Conservation (phyloP, 1,140 invertebrate genomes). For the Oedothorax gibbosus region DNA sequence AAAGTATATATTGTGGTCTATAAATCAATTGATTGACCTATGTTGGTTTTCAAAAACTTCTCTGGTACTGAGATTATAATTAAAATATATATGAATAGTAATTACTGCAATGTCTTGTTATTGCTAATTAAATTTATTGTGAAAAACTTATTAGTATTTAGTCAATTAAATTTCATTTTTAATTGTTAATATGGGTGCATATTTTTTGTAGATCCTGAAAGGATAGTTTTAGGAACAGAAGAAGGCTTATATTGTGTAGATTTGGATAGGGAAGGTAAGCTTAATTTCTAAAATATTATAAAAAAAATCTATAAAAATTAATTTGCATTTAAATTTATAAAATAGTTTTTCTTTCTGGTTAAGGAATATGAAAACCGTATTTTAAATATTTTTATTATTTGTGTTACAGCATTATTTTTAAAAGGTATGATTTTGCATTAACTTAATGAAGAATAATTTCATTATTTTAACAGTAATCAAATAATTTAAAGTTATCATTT, state of each 20-base stretch:
- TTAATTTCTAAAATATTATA: background rate
- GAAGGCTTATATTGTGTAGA: constrained; percentile 96
- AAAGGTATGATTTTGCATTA: background rate
- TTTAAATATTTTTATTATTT: background rate
- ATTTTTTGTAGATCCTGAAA: constrained; percentile 72
- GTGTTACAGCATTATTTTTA: background rate
- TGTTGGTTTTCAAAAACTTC: too few species aligned
- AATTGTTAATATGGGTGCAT: background rate
- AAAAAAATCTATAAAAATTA: background rate
- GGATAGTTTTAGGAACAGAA: constrained; percentile 91
- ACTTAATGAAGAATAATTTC: background rate
- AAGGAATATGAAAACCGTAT: background rate
- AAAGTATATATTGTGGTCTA: too few species aligned
- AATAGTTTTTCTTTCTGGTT: too few species aligned
- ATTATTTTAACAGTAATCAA: background rate
- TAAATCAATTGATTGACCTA: too few species aligned
- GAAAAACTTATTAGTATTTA: background rate
- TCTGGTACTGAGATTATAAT: too few species aligned
- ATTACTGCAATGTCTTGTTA: background rate
- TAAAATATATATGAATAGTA: too few species aligned
- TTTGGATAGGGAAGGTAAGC: constrained; percentile 80
- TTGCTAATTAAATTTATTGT: background rate
- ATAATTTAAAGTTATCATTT: too few species aligned
- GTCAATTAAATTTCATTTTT: background rate
- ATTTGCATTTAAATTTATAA: too few species aligned